These are phyloP conservation scores for Acanthaster planci DNA, from an alignment of 35 echinoderm and acorn worm genomes.

Conservation along the genomic window DNA sequence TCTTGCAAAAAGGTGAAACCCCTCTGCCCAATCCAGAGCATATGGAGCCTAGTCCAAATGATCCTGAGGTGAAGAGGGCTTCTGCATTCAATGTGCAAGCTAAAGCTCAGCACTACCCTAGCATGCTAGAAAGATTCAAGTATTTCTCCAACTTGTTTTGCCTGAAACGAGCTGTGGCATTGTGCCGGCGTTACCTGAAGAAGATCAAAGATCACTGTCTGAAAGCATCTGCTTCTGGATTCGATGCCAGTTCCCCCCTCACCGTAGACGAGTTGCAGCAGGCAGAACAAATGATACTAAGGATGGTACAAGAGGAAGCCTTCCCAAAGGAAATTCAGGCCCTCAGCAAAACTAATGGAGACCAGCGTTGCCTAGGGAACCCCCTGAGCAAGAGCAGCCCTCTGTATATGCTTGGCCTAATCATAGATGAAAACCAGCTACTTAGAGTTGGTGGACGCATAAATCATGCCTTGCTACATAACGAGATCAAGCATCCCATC, in stretches of 20 bases:
- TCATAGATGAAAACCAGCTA: constrained; percentile 60
- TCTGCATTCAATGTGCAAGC: background rate
- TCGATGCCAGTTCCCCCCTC: background rate
- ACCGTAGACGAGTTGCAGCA: background rate
- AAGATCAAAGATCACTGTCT: constrained; percentile 22
- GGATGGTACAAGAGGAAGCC: constrained; percentile 23
- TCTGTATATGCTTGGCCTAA: constrained; percentile 38
- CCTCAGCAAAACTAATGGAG: background rate
- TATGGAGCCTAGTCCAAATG: constrained; percentile 15
- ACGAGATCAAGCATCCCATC: constrained; percentile 62
- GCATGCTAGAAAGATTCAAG: constrained; percentile 32
- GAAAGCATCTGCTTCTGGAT: background rate
- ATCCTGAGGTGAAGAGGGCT: constrained; percentile 68
- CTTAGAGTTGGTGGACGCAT: constrained; percentile 73
- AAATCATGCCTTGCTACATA: constrained; percentile 27
- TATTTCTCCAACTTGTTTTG: constrained; percentile 38
- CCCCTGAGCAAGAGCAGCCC: constrained; percentile 16
- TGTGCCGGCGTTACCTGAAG: constrained; percentile 15
- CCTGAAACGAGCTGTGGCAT: constrained; percentile 40
- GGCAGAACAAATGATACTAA: constrained; percentile 26
- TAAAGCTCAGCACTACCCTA: background rate
- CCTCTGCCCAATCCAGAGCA: background rate
- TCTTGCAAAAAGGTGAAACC: background rate
- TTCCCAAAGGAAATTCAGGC: constrained; percentile 24
- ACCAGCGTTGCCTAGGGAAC: no score